phyloP scores from a whole-genome alignment of 2,888 invertebrate species.

The Pseudanteris insignis region DNA sequence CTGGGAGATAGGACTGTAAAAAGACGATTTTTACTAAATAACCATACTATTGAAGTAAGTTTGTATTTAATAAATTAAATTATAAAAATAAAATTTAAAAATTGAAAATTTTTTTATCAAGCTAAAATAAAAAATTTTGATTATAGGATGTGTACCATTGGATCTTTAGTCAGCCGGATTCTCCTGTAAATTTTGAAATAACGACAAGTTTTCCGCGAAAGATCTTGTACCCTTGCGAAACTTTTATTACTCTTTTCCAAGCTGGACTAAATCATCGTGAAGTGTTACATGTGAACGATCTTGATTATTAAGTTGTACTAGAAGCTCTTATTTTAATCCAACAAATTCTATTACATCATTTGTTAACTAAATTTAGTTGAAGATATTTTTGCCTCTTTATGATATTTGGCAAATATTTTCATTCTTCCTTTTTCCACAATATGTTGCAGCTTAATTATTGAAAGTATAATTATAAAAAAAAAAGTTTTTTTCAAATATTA shows the following conservation, averaged over 20 bases:
- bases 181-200: constrained; percentile 93
- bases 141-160: constrained; percentile 89
- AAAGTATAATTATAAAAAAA: background rate
- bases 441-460: background rate
- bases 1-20: constrained; percentile 90
- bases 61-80: too few relatives aligned
- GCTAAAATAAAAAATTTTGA: too few relatives aligned
- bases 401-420: background rate
- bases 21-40: constrained; percentile 81
- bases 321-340: constrained; percentile 16
- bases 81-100: constrained; percentile 1
- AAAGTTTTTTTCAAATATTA: too few relatives aligned
- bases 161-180: constrained; percentile 93
- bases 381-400: background rate
- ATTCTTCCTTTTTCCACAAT: background rate
- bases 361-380: constrained; percentile 1
- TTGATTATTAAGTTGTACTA: constrained; percentile 72
- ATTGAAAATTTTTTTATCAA: too few relatives aligned
- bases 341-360: background rate
- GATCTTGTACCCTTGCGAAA: constrained; percentile 72
- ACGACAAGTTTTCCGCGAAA: constrained; percentile 95
- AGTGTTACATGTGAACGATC: constrained; percentile 92
- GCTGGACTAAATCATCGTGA: constrained; percentile 89
- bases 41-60: constrained; percentile 80
- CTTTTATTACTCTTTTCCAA: constrained; percentile 73